A percentile compares a stretch with the other conserved stretches of the same genome.
These are phyloP conservation scores for Thunnus albacares DNA, from an alignment of 2,797 vertebrate genomes.

Conservation along the genomic window DNA sequence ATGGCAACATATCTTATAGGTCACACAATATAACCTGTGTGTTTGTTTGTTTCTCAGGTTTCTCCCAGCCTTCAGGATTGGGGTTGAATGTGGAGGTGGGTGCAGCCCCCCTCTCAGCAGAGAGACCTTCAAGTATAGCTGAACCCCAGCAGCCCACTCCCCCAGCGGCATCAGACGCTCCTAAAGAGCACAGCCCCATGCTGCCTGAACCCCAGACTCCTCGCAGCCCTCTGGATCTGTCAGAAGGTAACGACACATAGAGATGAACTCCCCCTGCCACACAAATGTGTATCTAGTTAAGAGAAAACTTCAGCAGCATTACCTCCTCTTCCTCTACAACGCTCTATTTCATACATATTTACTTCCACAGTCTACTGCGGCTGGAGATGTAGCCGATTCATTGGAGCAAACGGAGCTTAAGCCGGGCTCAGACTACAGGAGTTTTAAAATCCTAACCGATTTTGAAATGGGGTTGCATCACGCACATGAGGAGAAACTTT, in stretches of 20 bases:
- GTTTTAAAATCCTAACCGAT: too few species aligned
- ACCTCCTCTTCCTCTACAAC: background rate
- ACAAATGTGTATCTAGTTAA: background rate
- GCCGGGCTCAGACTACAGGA: too few species aligned
- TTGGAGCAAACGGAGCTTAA: background rate
- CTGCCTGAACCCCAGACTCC: conserved; percentile 74
- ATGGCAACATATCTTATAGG: too few species aligned
- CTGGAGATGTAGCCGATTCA: background rate
- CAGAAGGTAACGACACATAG: conserved; percentile 72
- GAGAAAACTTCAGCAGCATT: background rate
- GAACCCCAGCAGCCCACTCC: conserved; percentile 65
- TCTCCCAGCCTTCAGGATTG: conserved; percentile 72
- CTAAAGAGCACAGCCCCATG: conserved; percentile 67
- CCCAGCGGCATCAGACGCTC: conserved; percentile 53
- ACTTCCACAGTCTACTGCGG: background rate
- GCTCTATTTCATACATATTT: background rate
- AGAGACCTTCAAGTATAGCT: conserved; percentile 68
- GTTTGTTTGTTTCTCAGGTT: conserved; percentile 58
- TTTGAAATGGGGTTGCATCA: too few species aligned
- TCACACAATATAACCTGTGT: background rate
- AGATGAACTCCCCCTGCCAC: background rate
- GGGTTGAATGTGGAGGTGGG: conserved; percentile 70
- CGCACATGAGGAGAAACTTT: too few species aligned
- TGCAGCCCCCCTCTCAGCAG: conserved; percentile 68
- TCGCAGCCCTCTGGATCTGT: conserved; percentile 71